phyloP scores from a whole-genome alignment of 2,888 invertebrate species.

The Prosopocoilus inquinatus region DNA sequence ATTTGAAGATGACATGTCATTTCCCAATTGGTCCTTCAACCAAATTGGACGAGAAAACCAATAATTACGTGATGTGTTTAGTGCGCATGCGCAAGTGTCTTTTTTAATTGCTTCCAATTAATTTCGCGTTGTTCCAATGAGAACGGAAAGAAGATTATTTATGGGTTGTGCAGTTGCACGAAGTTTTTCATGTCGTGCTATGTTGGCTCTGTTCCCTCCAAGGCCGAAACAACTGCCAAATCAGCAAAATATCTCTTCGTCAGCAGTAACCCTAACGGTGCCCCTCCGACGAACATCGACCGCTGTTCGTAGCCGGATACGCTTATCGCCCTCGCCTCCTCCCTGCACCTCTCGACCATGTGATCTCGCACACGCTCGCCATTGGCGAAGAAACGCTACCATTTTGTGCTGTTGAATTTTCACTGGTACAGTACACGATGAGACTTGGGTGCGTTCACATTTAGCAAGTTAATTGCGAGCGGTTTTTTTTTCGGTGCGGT shows the following conservation, averaged over 20 bases:
- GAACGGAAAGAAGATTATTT: too few species aligned
- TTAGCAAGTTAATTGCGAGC: not conserved
- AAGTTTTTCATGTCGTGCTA: too few species aligned
- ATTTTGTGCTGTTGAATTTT: constrained; percentile 23
- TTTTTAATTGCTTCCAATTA: too few species aligned
- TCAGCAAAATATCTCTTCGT: not conserved
- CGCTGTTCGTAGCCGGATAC: constrained; percentile 2
- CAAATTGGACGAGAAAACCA: too few species aligned
- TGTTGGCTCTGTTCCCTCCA: not conserved
- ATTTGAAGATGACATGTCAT: too few species aligned
- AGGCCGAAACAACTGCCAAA: constrained; percentile 1
- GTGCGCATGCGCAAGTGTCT: too few species aligned
- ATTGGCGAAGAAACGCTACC: constrained; percentile 22
- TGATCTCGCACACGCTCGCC: constrained; percentile 14
- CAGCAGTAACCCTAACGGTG: constrained; percentile 1
- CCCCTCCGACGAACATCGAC: constrained; percentile 2
- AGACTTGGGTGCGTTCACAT: constrained; percentile 1
- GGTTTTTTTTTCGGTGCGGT: not conserved
- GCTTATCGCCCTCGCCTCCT: constrained; percentile 9
- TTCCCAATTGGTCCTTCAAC: too few species aligned
- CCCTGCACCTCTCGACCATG: constrained; percentile 9
- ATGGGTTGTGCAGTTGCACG: too few species aligned
- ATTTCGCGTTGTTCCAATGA: too few species aligned
- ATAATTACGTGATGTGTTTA: too few species aligned
- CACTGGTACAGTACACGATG: constrained; percentile 16